Evolutionary conservation across 2,113 vertebrate genomes (phyloP).

Genomic region (Perca schrenkii): DNA sequence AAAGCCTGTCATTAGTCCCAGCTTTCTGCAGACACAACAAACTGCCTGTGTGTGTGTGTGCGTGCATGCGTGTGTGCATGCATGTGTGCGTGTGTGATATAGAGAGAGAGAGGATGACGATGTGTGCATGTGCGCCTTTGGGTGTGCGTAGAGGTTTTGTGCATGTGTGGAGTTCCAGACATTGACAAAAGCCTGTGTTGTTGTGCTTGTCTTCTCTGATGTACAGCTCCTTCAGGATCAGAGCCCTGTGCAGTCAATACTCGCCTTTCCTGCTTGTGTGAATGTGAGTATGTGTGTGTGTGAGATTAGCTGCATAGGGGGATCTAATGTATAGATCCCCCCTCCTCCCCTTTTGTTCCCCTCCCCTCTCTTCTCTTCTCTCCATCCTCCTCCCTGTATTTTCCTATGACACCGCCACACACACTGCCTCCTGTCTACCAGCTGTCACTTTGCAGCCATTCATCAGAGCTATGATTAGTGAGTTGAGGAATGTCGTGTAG

Average conservation of each 20-base stretch:
- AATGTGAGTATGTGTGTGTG: conserved; percentile 43
- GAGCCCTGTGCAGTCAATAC: conserved; percentile 70
- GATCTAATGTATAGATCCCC: conserved; percentile 33
- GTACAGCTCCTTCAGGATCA: conserved; percentile 74
- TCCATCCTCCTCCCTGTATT: conserved; percentile 37
- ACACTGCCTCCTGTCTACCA: conserved; percentile 68
- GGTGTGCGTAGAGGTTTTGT: conserved; percentile 48
- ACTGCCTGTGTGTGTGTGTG: conserved; percentile 15
- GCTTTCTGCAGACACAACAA: conserved; percentile 79
- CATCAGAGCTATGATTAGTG: conserved; percentile 77
- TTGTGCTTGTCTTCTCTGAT: conserved; percentile 75
- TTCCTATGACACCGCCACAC: conserved; percentile 50
- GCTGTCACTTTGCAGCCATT: conserved; percentile 74
- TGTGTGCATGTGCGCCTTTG: conserved; percentile 47
- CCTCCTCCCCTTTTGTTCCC: background rate
- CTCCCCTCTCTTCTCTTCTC: conserved; percentile 11
- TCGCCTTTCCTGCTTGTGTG: conserved; percentile 40
- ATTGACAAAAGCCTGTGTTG: conserved; percentile 69
- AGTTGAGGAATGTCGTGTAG: conserved; percentile 77
- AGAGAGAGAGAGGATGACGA: conserved; percentile 34
- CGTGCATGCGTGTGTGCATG: background rate
- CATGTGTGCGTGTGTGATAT: conserved; percentile 36
- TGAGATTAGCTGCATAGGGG: conserved; percentile 32
- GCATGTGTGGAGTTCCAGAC: conserved; percentile 60
- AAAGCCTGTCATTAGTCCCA: conserved; percentile 78